Evolutionary conservation across 2,888 invertebrate genomes (phyloP).

Genomic region (Philhelius pedissequus): DNA sequence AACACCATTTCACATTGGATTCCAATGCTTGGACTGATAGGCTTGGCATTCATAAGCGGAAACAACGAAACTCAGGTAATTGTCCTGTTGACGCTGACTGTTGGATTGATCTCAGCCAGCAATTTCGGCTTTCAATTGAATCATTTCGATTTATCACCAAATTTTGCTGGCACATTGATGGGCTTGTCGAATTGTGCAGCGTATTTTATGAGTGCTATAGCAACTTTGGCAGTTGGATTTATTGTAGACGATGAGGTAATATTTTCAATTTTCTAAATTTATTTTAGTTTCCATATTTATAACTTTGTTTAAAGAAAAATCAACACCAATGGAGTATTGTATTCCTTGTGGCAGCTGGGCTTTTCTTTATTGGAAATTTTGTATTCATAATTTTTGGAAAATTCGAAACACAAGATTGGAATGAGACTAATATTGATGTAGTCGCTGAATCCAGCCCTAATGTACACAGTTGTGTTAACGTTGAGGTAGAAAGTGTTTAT

Average conservation of each 20-base stretch:
- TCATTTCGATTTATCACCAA: conserved; percentile 91
- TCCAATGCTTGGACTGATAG: conserved; percentile 81
- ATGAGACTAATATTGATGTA: conserved; percentile 78
- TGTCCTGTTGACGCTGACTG: conserved; percentile 84
- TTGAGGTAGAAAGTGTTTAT: not conserved
- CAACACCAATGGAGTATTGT: conserved; percentile 85
- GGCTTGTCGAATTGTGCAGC: conserved; percentile 80
- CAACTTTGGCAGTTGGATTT: conserved; percentile 85
- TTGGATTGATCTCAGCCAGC: conserved; percentile 87
- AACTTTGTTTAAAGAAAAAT: conserved; percentile 80
- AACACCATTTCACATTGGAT: conserved; percentile 77
- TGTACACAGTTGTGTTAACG: not conserved
- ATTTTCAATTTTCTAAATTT: not conserved
- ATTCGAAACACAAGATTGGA: conserved; percentile 85
- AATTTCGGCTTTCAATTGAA: conserved; percentile 90
- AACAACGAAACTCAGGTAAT: conserved; percentile 80
- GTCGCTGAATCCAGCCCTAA: not conserved
- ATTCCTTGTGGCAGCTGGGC: conserved; percentile 85
- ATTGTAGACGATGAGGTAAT: conserved; percentile 85
- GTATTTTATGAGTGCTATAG: conserved; percentile 87
- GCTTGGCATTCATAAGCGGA: conserved; percentile 79
- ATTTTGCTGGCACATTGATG: conserved; percentile 90
- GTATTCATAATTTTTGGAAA: conserved; percentile 85
- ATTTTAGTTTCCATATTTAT: not conserved
- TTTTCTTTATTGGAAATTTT: conserved; percentile 85